Evolutionary conservation across 2,113 vertebrate species (phyloP), one percentile per base, ranked within the genome.

Genomic region (Myrmecobius fasciatus): DNA sequence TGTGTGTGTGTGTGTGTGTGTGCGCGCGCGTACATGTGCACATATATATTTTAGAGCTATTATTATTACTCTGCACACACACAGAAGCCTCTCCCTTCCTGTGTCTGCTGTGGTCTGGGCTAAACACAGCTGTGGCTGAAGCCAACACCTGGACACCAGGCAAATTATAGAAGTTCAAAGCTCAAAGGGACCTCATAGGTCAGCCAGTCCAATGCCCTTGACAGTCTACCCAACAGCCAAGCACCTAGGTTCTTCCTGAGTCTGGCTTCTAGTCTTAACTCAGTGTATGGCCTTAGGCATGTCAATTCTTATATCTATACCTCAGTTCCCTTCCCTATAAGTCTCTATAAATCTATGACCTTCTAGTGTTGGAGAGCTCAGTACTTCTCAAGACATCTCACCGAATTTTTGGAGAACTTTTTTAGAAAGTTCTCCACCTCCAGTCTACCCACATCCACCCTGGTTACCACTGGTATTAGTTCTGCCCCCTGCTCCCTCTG

Each of bases 51-150:
- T 75, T 75, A 20, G 36, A 75, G 67, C 67, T 75, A 75, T 75
- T 75, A 75, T 75, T 75, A 75, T 75, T 75, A 75, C 17, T 10
- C 67, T 75, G 67, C 67, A 75, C 67, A 75, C 67, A 75, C 20
- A 5, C 36, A 75, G 36, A 75, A 36, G 36, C 67, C 67, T n/a
- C 67, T 75, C 67, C 67, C 67, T 75, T 43, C 47, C 11, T 26
- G 47, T 75, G 93, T 28, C 0, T 31, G 75, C 94, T 97, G 95
- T 91, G 97, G 96, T 97, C 91, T 48, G 92, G 94, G 89, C 93
- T 92, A 90, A 97, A 94, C 9, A 8, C 96, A 96, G 89, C 94
- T 96, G 95, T 92, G 96, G 96, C 95, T 96, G 92, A 95, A 91
- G 94, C 95, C 88, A 90, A 94, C 56, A 92, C 83, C 89, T 60